Evolutionary conservation across 1,140 invertebrate species (phyloP).

Genomic region (Drosophila funebris): DNA sequence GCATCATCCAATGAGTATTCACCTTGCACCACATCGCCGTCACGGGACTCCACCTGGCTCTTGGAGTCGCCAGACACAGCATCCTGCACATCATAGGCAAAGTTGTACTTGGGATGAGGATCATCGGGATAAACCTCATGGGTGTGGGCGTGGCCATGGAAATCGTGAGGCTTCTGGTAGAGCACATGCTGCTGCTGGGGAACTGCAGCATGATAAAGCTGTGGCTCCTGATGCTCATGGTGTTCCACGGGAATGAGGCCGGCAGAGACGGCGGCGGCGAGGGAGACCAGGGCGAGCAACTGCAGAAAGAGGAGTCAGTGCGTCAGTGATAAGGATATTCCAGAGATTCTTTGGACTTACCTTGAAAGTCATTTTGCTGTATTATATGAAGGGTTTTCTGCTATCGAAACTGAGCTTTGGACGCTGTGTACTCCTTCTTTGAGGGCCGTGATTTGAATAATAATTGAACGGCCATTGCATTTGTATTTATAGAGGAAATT

Average conservation of each 20-base stretch:
- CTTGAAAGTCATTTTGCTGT: conserved; percentile 79
- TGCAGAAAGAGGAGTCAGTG: neutral
- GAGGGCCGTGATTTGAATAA: conserved; percentile 75
- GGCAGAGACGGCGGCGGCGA: conserved; percentile 61
- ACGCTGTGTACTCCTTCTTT: conserved; percentile 70
- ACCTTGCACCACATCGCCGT: conserved; percentile 86
- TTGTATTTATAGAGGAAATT: conserved; percentile 80
- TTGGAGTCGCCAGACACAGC: conserved; percentile 86
- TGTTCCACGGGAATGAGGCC: conserved; percentile 70
- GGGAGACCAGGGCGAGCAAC: conserved; percentile 57
- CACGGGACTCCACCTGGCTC: conserved; percentile 85
- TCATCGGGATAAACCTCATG: conserved; percentile 83
- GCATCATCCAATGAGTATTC: conserved; percentile 82
- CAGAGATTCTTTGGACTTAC: conserved; percentile 41
- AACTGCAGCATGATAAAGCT: conserved; percentile 42
- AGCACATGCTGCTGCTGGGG: conserved; percentile 63
- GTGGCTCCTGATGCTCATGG: conserved; percentile 45
- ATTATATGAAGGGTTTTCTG: conserved; percentile 35
- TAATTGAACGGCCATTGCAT: conserved; percentile 66
- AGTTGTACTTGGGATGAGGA: conserved; percentile 85
- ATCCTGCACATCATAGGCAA: conserved; percentile 85
- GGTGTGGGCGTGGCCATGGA: conserved; percentile 55
- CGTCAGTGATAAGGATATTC: neutral
- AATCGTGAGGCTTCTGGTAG: conserved; percentile 67
- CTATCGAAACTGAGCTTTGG: conserved; percentile 22